Evolutionary conservation across 2,797 vertebrate species (phyloP), one percentile per base, ranked within the genome.

Genomic region (Sebastolobus altivelis): DNA sequence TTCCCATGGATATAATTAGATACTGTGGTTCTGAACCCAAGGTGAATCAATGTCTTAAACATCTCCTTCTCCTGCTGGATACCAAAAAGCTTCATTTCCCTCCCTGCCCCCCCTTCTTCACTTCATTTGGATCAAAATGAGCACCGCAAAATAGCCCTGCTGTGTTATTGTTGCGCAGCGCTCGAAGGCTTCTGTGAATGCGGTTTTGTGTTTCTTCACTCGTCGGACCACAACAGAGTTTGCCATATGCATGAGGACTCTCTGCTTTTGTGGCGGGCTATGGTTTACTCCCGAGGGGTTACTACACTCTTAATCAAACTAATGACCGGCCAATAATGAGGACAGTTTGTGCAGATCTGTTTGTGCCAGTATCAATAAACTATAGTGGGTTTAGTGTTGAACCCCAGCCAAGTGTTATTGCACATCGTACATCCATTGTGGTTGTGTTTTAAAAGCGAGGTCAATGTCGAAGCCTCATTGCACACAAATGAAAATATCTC

Each of bases 1-100:
- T 92, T 95, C 93, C 93, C 88, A 89, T 87, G 92, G 93, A 93
- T 93, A 94, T 94, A 93, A 94, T 94, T 95, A 94, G 91, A 94
- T 87, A 81, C 80, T 88, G 88, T 82, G 88, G 88, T 89, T 90
- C 85, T 93, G 91, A 95, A 92, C 93, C 88, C 87, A 93, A 93
- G 90, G 93, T 93, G 93, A 95, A 92, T 94, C 92, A 91, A 89
- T 93, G 90, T 93, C 93, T 93, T 88, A 93, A 94, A 91, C 90
- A 92, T 94, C 90, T 92, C 79, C 55, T 87, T 91, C 88, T 93
- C 76, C 83, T 87, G 89, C 82, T 89, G 84, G 86, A 91, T 82
- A 87, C 83, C 74, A 89, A 91, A 49, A 87, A 78, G 80, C 78
- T 80, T 87, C 60, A 55, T 43, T 70, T 59, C 72, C 60, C 22